Conservation (phyloP, 2,113 vertebrate genomes). For the Scolopax mira region DNA sequence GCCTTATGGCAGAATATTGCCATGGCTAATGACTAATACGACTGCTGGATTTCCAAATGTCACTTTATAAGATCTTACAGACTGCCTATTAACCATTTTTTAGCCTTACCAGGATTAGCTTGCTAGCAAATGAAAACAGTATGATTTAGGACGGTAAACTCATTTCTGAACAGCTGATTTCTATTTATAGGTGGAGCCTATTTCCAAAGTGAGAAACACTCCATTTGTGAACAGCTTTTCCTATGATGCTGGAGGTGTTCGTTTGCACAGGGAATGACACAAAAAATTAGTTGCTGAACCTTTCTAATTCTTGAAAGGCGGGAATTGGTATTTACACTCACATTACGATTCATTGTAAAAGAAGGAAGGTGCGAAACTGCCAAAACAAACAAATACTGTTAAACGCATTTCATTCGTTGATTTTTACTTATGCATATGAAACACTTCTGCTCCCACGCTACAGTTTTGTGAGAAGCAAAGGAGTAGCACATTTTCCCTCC, state of each 20-base stretch:
- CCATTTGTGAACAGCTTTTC: conserved; percentile 3
- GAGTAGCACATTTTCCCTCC: not conserved
- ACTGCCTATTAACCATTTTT: conserved; percentile 29
- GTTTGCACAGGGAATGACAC: not conserved
- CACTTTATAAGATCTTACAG: conserved; percentile 29
- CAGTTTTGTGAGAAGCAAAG: not conserved
- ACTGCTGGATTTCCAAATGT: conserved; percentile 59
- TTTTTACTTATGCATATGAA: not conserved
- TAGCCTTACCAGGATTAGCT: not conserved
- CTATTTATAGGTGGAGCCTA: not conserved
- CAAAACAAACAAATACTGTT: not conserved
- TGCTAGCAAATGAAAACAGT: not conserved
- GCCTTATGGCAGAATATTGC: conserved; percentile 65
- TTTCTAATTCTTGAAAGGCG: not conserved
- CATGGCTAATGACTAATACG: conserved; percentile 55
- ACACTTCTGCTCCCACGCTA: not conserved
- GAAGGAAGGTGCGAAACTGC: not conserved
- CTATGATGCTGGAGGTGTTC: not conserved
- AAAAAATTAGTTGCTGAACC: conserved; percentile 18
- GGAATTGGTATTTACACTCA: conserved; percentile 6
- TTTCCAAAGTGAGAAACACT: not conserved
- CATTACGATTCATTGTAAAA: conserved; percentile 13
- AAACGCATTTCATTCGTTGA: not conserved
- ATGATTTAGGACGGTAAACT: conserved; percentile 6
- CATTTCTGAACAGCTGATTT: conserved; percentile 1